A percentile compares a stretch with the other conserved stretches of the same genome.
These are phyloP conservation scores for Agapetus fuscipes DNA, from an alignment of 2,888 invertebrate species.

Conservation along the genomic window DNA sequence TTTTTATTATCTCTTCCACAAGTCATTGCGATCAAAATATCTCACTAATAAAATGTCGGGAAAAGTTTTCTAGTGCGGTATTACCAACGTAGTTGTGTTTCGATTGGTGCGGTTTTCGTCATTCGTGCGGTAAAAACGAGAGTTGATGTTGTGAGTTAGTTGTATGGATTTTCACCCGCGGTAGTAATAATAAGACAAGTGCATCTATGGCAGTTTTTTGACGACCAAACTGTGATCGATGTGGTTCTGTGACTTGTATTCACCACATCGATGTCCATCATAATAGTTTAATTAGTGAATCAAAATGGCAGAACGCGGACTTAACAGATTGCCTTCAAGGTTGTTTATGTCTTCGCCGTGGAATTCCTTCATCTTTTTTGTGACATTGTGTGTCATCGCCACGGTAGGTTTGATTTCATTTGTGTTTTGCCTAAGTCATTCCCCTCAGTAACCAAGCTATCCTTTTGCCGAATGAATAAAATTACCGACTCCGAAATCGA, in stretches of 20 bases:
- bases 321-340: constrained; percentile 9
- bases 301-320: constrained; percentile 12
- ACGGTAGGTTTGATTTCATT: constrained; percentile 1
- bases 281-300: background rate
- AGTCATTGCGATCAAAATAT: too few relatives aligned
- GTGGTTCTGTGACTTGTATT: background rate
- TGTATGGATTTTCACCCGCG: too few relatives aligned
- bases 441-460: too few relatives aligned
- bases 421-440: background rate
- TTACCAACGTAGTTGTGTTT: too few relatives aligned
- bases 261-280: background rate
- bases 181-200: background rate
- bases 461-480: too few relatives aligned
- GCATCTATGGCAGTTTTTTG: background rate
- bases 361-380: constrained; percentile 6
- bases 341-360: constrained; percentile 6
- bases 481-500: too few relatives aligned
- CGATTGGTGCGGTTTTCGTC: too few relatives aligned
- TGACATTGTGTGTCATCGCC: constrained; percentile 3
- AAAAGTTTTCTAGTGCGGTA: too few relatives aligned
- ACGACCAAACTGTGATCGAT: background rate
- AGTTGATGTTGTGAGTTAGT: too few relatives aligned
- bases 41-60: too few relatives aligned
- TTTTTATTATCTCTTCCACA: too few relatives aligned
- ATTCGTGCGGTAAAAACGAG: too few relatives aligned